These are phyloP conservation scores for Albula glossodonta DNA, from an alignment of 2,113 vertebrate species.

Conservation along the genomic window DNA sequence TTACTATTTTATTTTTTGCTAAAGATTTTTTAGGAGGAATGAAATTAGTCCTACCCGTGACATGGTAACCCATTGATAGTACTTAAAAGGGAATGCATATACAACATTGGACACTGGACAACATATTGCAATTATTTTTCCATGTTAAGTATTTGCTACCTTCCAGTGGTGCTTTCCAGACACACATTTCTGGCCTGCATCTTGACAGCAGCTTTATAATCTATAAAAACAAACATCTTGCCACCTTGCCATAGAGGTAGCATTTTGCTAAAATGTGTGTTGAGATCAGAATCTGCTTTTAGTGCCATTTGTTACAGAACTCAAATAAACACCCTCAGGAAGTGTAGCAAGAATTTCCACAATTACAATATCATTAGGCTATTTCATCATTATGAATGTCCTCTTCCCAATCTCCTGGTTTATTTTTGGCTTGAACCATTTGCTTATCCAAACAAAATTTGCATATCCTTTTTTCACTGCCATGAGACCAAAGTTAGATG, in stretches of 20 bases:
- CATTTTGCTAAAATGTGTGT: not conserved
- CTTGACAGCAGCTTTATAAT: not conserved
- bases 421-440: not conserved
- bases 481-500: constrained; percentile 12
- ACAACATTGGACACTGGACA: no score
- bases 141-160: no score
- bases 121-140: no score
- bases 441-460: constrained; percentile 21
- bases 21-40: no score
- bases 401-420: not conserved
- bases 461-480: constrained; percentile 40
- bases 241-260: not conserved
- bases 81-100: no score
- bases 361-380: not conserved
- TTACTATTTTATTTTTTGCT: no score
- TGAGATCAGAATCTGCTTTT: not conserved
- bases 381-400: not conserved
- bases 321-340: not conserved
- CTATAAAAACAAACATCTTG: not conserved
- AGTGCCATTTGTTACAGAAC: not conserved
- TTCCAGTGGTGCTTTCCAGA: no score
- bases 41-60: no score
- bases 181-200: no score
- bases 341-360: not conserved
- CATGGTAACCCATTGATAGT: no score